Evolutionary conservation across 2,888 invertebrate species (phyloP).

Genomic region (Elysia crispata): DNA sequence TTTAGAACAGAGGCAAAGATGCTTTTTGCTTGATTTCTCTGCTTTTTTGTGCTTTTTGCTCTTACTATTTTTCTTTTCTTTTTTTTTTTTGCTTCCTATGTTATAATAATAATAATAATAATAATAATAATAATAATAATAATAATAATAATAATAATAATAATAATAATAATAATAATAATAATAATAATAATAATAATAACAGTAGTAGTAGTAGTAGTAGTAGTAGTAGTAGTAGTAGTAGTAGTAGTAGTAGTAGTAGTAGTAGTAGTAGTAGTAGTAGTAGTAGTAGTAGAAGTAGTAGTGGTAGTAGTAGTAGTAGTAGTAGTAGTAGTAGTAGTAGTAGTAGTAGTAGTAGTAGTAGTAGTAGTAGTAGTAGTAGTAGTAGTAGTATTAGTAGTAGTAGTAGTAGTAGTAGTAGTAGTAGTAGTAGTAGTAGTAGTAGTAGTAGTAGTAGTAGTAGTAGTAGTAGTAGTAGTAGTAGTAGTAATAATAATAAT

Average conservation of each 20-base stretch:
- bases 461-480: constrained; percentile 5
- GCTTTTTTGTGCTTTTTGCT: no score
- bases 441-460: constrained; percentile 17
- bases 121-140: no score
- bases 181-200: constrained; percentile 21
- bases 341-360: not conserved
- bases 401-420: not conserved
- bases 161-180: no score
- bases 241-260: constrained; percentile 29
- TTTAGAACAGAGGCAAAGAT: no score
- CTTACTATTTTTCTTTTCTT: no score
- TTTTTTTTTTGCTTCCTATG: no score
- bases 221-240: constrained; percentile 30
- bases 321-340: constrained; percentile 33
- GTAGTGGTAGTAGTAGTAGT: constrained; percentile 31
- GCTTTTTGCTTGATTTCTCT: no score
- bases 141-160: no score
- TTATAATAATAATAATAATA: no score
- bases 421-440: constrained; percentile 23
- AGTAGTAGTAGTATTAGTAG: no score
- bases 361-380: no score
- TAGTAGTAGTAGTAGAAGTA: constrained; percentile 23
- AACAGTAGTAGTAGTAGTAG: constrained; percentile 12
- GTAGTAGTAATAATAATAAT: not conserved
- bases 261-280: constrained; percentile 36